These are phyloP conservation scores for Alviniconcha marisindica DNA, from an alignment of 1,140 invertebrate species.

Conservation along the genomic window DNA sequence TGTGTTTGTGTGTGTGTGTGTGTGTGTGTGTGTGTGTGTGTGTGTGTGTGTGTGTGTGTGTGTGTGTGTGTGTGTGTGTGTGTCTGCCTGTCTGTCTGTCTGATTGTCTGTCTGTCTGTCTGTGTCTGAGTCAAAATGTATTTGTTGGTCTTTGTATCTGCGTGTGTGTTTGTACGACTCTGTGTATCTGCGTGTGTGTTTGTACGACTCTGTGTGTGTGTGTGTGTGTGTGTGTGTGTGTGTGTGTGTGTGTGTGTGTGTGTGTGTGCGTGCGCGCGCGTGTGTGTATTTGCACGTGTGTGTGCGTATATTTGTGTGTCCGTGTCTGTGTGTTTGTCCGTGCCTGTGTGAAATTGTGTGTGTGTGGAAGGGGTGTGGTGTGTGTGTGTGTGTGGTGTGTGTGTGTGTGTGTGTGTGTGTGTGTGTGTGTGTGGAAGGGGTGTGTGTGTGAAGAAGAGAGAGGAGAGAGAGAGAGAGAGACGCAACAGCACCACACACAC, in stretches of 20 bases:
- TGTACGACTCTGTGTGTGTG: neutral
- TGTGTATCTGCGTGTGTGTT: neutral
- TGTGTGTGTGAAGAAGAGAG: too few species aligned
- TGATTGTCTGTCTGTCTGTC: neutral
- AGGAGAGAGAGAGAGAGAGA: too few species aligned
- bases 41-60: constrained; percentile 10
- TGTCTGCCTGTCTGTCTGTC: neutral
- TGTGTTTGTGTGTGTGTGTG: constrained; percentile 4
- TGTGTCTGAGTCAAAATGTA: neutral
- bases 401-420: too few species aligned
- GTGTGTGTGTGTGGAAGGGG: too few species aligned
- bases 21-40: constrained; percentile 10
- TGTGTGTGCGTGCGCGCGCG: neutral
- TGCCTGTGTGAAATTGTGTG: too few species aligned
- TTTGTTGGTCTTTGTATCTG: neutral
- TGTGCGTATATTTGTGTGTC: neutral
- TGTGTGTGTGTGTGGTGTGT: too few species aligned
- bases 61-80: constrained; percentile 27
- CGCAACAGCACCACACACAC: too few species aligned
- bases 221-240: neutral
- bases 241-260: neutral
- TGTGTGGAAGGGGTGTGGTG: too few species aligned
- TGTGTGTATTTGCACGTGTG: neutral
- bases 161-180: too few species aligned
- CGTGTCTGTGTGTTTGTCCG: too few species aligned